phyloP scores from a whole-genome alignment of 2,888 invertebrate species.

The Lithodes maja region DNA sequence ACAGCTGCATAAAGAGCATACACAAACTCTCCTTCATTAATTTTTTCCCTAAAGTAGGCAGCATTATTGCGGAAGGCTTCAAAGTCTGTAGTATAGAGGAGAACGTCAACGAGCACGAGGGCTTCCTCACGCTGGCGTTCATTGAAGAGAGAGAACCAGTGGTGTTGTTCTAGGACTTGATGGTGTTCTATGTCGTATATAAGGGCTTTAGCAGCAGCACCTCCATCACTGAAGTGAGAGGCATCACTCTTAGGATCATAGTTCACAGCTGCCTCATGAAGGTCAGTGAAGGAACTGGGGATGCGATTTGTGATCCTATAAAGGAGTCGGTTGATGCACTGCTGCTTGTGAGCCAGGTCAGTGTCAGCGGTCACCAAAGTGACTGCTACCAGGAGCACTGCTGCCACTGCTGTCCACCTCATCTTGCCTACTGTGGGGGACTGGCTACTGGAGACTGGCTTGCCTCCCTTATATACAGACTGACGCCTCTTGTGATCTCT shows the following conservation, averaged over 20 bases:
- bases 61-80: constrained; percentile 82
- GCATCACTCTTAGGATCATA: constrained; percentile 80
- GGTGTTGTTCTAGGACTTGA: constrained; percentile 78
- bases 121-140: constrained; percentile 80
- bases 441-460: background rate
- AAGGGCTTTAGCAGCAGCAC: constrained; percentile 79
- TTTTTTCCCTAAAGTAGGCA: constrained; percentile 79
- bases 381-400: constrained; percentile 36
- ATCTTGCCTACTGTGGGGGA: constrained; percentile 17
- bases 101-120: constrained; percentile 80
- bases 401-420: constrained; percentile 39
- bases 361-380: constrained; percentile 24
- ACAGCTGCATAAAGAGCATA: constrained; percentile 80
- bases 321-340: constrained; percentile 52
- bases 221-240: constrained; percentile 79
- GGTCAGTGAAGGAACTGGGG: constrained; percentile 10
- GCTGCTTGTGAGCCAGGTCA: constrained; percentile 54
- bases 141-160: constrained; percentile 81
- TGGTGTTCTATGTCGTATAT: constrained; percentile 78
- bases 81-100: constrained; percentile 83
- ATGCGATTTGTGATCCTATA: constrained; percentile 46
- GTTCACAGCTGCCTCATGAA: constrained; percentile 72
- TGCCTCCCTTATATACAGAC: constrained; percentile 27
- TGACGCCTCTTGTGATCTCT: too few species aligned
- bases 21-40: constrained; percentile 81